These are phyloP conservation scores for Corapipo altera DNA, from an alignment of 2,113 vertebrate genomes.

Conservation along the genomic window DNA sequence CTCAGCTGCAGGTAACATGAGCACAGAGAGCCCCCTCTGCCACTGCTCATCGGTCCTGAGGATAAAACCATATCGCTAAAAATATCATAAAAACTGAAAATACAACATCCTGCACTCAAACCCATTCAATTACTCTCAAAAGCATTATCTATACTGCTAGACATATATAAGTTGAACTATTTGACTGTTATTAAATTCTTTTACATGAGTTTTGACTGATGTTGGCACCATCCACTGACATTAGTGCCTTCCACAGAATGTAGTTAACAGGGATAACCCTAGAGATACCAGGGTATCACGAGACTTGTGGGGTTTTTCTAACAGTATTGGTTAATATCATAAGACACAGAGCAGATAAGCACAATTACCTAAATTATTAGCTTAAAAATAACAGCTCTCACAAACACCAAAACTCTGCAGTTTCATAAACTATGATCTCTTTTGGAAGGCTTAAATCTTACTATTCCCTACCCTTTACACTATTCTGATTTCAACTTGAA, in stretches of 20 bases:
- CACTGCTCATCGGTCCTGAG: background rate
- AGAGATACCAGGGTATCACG: background rate
- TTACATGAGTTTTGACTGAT: background rate
- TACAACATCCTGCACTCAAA: background rate
- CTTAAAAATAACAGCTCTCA: background rate
- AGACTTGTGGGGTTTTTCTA: background rate
- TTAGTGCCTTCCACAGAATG: background rate
- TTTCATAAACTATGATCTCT: background rate
- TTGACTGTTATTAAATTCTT: background rate
- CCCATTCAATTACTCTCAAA: background rate
- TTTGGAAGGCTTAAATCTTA: background rate
- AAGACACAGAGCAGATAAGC: background rate
- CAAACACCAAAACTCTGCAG: background rate
- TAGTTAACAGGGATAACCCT: background rate
- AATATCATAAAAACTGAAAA: background rate
- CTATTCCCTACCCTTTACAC: background rate
- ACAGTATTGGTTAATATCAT: background rate
- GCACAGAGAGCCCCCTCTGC: background rate
- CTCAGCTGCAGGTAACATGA: background rate
- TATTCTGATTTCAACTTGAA: background rate
- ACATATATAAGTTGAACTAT: background rate
- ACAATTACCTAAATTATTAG: background rate
- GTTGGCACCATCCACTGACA: background rate
- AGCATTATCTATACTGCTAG: background rate
- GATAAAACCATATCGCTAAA: background rate